These are phyloP conservation scores for Geococcyx californianus DNA, from an alignment of 2,113 vertebrate genomes.

Conservation along the genomic window DNA sequence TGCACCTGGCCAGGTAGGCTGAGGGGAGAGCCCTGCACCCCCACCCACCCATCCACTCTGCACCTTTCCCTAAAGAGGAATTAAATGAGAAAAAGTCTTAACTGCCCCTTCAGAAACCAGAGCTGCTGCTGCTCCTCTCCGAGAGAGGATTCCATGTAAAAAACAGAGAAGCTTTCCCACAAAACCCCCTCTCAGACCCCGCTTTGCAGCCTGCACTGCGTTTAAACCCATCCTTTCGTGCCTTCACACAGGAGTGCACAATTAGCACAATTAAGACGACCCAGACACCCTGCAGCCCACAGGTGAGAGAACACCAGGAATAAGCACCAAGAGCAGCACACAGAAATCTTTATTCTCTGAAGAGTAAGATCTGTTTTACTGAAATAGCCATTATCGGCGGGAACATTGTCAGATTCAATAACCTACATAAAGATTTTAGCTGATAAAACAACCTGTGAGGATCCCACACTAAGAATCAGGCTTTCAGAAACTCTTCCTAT, in stretches of 20 bases:
- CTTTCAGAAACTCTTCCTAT: not conserved
- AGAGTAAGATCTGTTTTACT: no score
- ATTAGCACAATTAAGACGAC: not conserved
- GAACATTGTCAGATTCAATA: not conserved
- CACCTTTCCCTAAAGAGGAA: no score
- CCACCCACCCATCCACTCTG: no score
- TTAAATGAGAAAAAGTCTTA: fast-evolving
- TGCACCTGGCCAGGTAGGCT: not conserved
- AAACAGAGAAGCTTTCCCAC: no score
- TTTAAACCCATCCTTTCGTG: not conserved
- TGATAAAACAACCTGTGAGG: not conserved
- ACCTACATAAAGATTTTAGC: not conserved
- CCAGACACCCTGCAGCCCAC: not conserved
- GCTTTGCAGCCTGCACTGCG: not conserved
- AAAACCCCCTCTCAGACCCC: fast-evolving
- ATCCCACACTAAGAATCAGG: not conserved
- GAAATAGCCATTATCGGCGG: not conserved
- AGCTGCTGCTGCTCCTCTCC: not conserved
- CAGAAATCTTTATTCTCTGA: no score
- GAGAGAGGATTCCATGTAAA: not conserved
- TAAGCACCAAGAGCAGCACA: not conserved
- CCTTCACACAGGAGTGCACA: not conserved
- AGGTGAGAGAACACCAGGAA: not conserved
- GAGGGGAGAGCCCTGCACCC: no score
- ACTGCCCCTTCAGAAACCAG: fast-evolving